Conservation (phyloP, 2,888 invertebrate genomes). For the Hypolimnas misippus region DNA sequence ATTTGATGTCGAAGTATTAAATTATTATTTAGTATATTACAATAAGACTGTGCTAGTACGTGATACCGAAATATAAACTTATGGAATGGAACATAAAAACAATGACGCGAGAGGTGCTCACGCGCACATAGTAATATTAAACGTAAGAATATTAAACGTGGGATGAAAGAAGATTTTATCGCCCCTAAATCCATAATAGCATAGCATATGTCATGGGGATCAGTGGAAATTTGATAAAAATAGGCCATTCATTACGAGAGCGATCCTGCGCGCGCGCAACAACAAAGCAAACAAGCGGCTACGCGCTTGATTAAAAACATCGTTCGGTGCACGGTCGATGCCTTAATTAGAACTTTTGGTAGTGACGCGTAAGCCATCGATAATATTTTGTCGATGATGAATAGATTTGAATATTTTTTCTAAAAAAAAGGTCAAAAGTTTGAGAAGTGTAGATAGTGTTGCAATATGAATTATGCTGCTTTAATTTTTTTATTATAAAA, state of each 20-base stretch:
- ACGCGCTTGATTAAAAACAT: conserved; percentile 78
- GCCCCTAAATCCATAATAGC: conserved; percentile 37
- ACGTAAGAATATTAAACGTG: conserved; percentile 31
- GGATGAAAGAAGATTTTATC: conserved; percentile 41
- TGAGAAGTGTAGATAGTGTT: no score
- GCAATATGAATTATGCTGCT: no score
- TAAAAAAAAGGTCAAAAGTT: background rate
- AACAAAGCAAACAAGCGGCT: conserved; percentile 62
- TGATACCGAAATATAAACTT: no score
- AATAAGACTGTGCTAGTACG: no score
- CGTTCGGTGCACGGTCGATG: conserved; percentile 80
- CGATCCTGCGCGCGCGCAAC: conserved; percentile 44
- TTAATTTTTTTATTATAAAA: no score
- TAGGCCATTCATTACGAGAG: conserved; percentile 37
- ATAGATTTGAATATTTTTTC: background rate
- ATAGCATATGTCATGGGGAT: conserved; percentile 40
- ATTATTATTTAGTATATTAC: no score
- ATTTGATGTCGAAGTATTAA: no score
- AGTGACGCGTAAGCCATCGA: conserved; percentile 51
- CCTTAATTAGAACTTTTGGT: conserved; percentile 76
- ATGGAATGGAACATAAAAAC: conserved; percentile 16
- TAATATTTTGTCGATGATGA: conserved; percentile 28
- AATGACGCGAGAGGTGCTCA: conserved; percentile 24
- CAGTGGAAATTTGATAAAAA: conserved; percentile 43
- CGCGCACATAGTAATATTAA: no score